A percentile compares a stretch with the other conserved stretches of the same genome.
phyloP scores from a whole-genome alignment of 2,888 invertebrate genomes.

The Pachycephus smyrnensis region DNA sequence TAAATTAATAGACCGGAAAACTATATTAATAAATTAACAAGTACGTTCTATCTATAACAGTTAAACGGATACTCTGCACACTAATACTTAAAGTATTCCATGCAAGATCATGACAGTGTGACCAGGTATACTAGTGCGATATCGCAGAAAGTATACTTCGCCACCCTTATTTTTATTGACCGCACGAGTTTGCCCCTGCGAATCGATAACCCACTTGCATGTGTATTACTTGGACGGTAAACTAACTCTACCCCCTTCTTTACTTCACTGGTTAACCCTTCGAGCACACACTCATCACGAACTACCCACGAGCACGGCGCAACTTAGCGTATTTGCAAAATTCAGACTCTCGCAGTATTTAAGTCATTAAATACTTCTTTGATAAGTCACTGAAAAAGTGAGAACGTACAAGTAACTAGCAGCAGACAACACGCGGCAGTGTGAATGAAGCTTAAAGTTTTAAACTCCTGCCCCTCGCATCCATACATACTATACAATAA shows the following conservation, averaged over 20 bases:
- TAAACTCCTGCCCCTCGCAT: neutral
- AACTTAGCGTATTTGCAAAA: neutral
- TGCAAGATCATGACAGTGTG: neutral
- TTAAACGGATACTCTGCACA: neutral
- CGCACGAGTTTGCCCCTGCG: slow-evolving; percentile 50
- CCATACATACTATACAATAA: neutral
- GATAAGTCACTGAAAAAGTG: neutral
- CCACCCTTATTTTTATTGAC: slow-evolving; percentile 56
- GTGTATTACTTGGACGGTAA: slow-evolving; percentile 55
- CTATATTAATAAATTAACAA: neutral
- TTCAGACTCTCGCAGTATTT: neutral
- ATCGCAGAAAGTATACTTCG: slow-evolving; percentile 40
- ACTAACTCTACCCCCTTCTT: slow-evolving; percentile 45
- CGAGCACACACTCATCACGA: slow-evolving; percentile 34
- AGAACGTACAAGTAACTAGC: neutral
- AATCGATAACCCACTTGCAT: slow-evolving; percentile 64
- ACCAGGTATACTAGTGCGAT: slow-evolving; percentile 18
- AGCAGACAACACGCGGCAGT: neutral
- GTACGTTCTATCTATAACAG: neutral
- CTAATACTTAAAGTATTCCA: neutral
- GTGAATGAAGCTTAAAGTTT: neutral
- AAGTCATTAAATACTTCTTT: neutral
- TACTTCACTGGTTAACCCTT: slow-evolving; percentile 57
- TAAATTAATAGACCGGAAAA: neutral
- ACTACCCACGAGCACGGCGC: neutral